These are phyloP conservation scores for Beris morrisii DNA, from an alignment of 2,888 invertebrate genomes.

Conservation along the genomic window DNA sequence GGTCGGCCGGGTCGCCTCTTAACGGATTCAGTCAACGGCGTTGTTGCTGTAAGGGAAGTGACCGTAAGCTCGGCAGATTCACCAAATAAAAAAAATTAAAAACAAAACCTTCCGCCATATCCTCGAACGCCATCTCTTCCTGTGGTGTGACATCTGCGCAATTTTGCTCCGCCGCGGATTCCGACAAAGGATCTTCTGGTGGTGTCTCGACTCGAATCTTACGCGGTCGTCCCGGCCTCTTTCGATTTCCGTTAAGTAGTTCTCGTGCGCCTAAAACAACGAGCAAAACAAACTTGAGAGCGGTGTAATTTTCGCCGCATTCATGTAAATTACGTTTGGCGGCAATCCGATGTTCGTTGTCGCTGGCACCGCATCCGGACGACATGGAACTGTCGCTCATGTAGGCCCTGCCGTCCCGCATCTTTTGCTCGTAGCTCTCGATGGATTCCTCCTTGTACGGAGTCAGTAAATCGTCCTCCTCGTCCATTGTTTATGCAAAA, in stretches of 20 bases:
- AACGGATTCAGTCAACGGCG: not conserved
- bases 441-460: conserved; percentile 22
- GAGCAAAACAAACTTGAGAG: too few species aligned
- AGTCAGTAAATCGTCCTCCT: conserved; percentile 22
- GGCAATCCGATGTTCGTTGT: too few species aligned
- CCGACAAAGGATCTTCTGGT: not conserved
- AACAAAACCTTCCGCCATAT: too few species aligned
- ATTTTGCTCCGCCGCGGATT: too few species aligned
- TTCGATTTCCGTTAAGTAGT: not conserved
- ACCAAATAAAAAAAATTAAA: not conserved
- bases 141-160: too few species aligned
- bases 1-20: conserved; percentile 12
- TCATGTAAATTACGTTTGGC: too few species aligned
- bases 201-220: not conserved
- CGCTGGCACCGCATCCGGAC: too few species aligned
- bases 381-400: too few species aligned
- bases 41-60: not conserved
- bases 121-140: too few species aligned
- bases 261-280: too few species aligned
- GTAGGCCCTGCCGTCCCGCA: not conserved
- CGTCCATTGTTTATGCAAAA: conserved; percentile 23
- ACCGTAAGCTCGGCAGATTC: not conserved
- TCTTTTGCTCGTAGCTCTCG: conserved; percentile 14
- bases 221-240: not conserved
- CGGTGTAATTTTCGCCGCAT: too few species aligned